phyloP scores from a whole-genome alignment of 2,888 invertebrate genomes.

The Heliconius cydno region DNA sequence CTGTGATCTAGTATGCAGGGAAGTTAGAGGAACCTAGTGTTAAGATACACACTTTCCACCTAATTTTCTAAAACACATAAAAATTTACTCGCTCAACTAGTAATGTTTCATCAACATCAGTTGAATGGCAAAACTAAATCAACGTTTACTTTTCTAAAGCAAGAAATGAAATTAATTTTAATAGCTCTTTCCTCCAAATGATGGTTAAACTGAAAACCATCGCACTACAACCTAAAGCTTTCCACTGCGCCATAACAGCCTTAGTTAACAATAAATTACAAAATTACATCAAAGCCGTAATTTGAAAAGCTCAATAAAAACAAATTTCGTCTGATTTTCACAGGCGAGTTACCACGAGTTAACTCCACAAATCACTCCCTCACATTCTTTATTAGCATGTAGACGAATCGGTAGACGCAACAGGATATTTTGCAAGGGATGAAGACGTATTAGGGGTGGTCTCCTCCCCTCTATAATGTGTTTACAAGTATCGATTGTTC shows the following conservation, averaged over 20 bases:
- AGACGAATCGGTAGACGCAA: conserved; percentile 73
- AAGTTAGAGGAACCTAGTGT: too few species aligned
- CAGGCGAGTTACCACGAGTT: conserved; percentile 52
- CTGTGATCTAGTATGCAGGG: too few species aligned
- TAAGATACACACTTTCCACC: too few species aligned
- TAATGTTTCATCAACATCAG: too few species aligned
- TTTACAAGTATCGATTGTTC: conserved; percentile 83
- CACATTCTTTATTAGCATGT: conserved; percentile 77
- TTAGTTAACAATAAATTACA: background rate
- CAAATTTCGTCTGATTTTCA: conserved; percentile 43
- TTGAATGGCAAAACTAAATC: too few species aligned
- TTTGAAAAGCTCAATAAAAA: conserved; percentile 21
- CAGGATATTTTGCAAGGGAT: conserved; percentile 78
- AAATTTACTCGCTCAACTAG: too few species aligned
- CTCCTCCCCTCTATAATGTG: conserved; percentile 75
- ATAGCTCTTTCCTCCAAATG: background rate
- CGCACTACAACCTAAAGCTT: background rate
- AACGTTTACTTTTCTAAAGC: too few species aligned
- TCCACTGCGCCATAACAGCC: background rate
- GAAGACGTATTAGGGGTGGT: conserved; percentile 67
- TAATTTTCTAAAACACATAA: too few species aligned
- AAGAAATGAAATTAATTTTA: too few species aligned
- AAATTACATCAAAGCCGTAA: conserved; percentile 6
- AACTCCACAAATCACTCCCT: conserved; percentile 73
- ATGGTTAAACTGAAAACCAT: background rate